phyloP scores from a whole-genome alignment of 2,113 vertebrate species.

The Cettia cetti region DNA sequence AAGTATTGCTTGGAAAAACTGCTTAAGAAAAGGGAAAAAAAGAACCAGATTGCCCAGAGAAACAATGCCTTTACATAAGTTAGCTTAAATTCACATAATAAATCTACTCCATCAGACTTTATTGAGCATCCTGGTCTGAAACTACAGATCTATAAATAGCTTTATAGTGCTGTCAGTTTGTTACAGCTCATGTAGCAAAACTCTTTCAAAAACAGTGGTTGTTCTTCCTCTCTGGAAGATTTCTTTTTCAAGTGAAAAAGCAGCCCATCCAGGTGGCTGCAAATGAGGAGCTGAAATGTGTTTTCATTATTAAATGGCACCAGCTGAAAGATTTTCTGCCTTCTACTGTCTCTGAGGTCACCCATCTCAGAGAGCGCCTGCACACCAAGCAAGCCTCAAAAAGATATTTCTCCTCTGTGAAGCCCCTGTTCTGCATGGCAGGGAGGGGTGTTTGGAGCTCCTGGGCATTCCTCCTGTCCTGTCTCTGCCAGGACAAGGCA shows the following conservation, averaged over 20 bases:
- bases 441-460: not conserved
- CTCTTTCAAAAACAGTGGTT: not conserved
- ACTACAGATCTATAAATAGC: not conserved
- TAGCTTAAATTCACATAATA: not conserved
- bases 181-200: not conserved
- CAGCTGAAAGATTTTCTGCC: not conserved
- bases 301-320: not conserved
- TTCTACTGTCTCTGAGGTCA: not conserved
- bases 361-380: accelerated
- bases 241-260: not conserved
- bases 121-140: not conserved
- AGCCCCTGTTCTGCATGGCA: not conserved
- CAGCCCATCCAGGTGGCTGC: not conserved
- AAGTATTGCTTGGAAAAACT: not conserved
- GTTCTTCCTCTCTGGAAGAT: not conserved
- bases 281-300: not conserved
- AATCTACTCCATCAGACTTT: not conserved
- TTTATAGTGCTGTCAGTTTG: not conserved
- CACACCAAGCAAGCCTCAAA: not conserved
- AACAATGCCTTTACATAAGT: not conserved
- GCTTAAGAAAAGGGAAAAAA: not conserved
- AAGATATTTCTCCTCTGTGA: not conserved
- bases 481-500: not conserved
- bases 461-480: not conserved
- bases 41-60: not conserved